A percentile compares a stretch with the other conserved stretches of the same genome.
phyloP scores from a whole-genome alignment of 2,797 vertebrate genomes.

The Parotocinclus haroldoi region DNA sequence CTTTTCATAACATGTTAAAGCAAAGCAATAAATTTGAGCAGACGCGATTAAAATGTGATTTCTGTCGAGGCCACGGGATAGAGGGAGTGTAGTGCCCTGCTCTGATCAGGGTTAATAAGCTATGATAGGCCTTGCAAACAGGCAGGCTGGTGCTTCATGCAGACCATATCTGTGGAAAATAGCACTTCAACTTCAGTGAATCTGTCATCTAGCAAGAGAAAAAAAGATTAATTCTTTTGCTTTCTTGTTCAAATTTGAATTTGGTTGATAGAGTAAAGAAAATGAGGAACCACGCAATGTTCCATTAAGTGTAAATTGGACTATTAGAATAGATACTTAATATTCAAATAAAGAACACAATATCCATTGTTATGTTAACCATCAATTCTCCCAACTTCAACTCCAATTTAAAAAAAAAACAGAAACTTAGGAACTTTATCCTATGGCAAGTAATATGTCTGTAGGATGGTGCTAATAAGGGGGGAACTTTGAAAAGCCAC shows the following conservation, averaged over 20 bases:
- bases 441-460: too few species aligned
- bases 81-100: constrained; percentile 27
- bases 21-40: constrained; percentile 51
- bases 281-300: too few species aligned
- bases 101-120: constrained; percentile 51
- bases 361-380: too few species aligned
- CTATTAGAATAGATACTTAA: too few species aligned
- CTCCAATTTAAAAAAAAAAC: too few species aligned
- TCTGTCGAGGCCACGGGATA: constrained; percentile 33
- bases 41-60: constrained; percentile 51
- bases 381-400: too few species aligned
- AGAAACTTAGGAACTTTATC: too few species aligned
- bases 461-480: too few species aligned
- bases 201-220: neutral
- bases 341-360: too few species aligned
- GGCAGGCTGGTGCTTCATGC: constrained; percentile 35
- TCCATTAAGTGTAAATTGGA: too few species aligned
- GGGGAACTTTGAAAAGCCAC: too few species aligned
- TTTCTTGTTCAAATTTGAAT: neutral
- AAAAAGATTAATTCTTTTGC: neutral
- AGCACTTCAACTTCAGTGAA: constrained; percentile 3
- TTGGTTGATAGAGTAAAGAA: neutral
- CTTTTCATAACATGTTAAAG: constrained; percentile 49
- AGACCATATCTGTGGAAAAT: constrained; percentile 14
- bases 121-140: constrained; percentile 48